phyloP scores from a whole-genome alignment of 2,888 invertebrate species.

The Theodoxus fluviatilis region DNA sequence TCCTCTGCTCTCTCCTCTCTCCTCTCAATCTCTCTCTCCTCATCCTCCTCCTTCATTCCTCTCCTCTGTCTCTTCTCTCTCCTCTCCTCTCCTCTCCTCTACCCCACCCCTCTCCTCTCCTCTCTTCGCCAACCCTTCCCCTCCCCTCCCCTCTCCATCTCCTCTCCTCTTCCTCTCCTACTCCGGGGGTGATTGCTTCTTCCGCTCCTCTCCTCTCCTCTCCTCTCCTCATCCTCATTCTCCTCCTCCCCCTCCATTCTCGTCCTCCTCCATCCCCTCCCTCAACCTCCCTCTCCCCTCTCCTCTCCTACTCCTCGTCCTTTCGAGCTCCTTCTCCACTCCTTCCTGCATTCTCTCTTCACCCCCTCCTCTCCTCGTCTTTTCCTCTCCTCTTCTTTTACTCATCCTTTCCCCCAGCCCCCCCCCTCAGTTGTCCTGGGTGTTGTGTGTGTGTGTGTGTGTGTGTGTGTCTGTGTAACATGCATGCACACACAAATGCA shows the following conservation, averaged over 20 bases:
- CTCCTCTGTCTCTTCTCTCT: neutral
- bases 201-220: constrained; percentile 9
- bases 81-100: constrained; percentile 12
- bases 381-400: no score
- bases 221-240: constrained; percentile 12
- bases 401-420: no score
- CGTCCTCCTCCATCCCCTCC: constrained; percentile 11
- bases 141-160: constrained; percentile 14
- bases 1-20: neutral
- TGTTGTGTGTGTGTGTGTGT: no score
- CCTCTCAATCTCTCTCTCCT: constrained; percentile 14
- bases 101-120: neutral
- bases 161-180: constrained; percentile 9
- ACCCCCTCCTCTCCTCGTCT: neutral
- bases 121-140: no score
- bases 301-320: neutral
- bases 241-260: constrained; percentile 9
- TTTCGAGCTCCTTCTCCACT: constrained; percentile 10
- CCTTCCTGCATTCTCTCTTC: constrained; percentile 8
- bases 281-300: neutral
- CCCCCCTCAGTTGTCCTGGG: no score
- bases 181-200: neutral
- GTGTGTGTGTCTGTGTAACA: no score
- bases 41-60: neutral
- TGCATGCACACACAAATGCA: no score